Conservation (phyloP, 2,113 vertebrate genomes). For the Neoarius graeffei region DNA sequence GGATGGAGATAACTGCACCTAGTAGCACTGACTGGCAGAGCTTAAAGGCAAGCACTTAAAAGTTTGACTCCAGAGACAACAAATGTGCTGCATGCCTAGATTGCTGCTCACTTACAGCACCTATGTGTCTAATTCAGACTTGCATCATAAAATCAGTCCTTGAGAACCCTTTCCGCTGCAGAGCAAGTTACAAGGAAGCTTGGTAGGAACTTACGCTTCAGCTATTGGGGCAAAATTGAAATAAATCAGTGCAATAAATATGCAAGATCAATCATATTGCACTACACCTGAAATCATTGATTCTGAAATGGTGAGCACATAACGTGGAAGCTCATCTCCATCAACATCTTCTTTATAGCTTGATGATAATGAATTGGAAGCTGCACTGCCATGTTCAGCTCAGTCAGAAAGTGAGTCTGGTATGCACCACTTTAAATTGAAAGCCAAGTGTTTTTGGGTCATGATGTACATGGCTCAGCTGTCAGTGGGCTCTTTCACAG, state of each 20-base stretch:
- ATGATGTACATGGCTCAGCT: neutral
- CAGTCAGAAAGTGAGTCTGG: neutral
- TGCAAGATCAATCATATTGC: neutral
- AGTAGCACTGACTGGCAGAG: neutral
- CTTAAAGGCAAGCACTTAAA: constrained; percentile 7
- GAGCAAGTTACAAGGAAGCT: neutral
- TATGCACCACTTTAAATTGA: neutral
- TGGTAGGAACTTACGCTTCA: neutral
- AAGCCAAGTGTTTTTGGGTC: neutral
- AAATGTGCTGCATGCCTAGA: neutral
- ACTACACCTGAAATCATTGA: neutral
- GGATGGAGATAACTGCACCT: constrained; percentile 23
- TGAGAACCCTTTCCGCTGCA: no score
- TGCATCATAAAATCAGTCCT: neutral
- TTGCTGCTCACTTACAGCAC: constrained; percentile 5
- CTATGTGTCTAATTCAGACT: constrained; percentile 4
- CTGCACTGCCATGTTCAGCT: neutral
- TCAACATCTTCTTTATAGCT: neutral
- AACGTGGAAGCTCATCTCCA: no score
- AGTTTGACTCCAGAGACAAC: constrained; percentile 5
- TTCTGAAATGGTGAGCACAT: neutral
- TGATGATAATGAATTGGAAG: neutral
- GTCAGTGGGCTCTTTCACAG: neutral
- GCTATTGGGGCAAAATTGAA: neutral
- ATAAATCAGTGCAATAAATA: neutral